Conservation (phyloP, 2,888 invertebrate species). For the Drosophila phalerata region DNA sequence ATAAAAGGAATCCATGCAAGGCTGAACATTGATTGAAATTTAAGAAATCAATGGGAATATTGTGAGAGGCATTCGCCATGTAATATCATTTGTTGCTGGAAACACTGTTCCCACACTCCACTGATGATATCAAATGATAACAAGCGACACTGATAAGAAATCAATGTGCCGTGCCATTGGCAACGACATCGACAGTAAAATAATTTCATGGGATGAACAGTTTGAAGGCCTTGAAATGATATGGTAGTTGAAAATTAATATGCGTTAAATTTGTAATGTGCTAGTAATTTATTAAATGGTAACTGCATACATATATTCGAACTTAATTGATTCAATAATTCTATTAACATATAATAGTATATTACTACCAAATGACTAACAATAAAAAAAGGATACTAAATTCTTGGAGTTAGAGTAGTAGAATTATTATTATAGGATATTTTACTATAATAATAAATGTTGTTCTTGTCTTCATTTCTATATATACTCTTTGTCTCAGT, state of each 20-base stretch:
- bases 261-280: constrained; percentile 55
- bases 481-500: too few relatives aligned
- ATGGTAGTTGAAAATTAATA: constrained; percentile 63
- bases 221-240: constrained; percentile 18
- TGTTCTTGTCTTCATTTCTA: too few relatives aligned
- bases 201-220: constrained; percentile 19
- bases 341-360: too few relatives aligned
- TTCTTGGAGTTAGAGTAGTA: too few relatives aligned
- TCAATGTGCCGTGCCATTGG: constrained; percentile 15
- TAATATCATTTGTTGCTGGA: constrained; percentile 34
- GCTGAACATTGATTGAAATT: constrained; percentile 62
- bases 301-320: neutral
- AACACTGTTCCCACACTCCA: neutral
- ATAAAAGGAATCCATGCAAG: constrained; percentile 16
- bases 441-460: too few relatives aligned
- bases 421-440: too few relatives aligned
- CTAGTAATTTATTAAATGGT: constrained; percentile 13
- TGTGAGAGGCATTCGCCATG: constrained; percentile 34
- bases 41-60: constrained; percentile 66
- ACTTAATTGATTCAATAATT: too few relatives aligned
- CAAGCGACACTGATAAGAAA: constrained; percentile 54
- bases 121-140: constrained; percentile 64
- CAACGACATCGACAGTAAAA: neutral
- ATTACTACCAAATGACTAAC: too few relatives aligned
- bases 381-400: too few relatives aligned